These are phyloP conservation scores for Pristionchus arcanus DNA, from an alignment of 2,888 invertebrate species.

Conservation along the genomic window DNA sequence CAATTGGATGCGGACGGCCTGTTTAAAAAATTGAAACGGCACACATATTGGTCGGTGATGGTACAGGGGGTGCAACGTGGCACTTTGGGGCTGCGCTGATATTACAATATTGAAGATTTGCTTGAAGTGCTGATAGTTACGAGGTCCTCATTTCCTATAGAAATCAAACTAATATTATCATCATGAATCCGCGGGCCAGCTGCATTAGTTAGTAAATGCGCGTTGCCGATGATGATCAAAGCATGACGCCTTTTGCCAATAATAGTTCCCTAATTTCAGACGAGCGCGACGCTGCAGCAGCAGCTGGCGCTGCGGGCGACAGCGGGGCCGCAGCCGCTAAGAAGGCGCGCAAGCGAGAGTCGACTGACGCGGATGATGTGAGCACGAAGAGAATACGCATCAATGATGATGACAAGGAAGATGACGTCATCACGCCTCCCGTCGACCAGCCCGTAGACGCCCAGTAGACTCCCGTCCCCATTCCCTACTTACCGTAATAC, in stretches of 20 bases:
- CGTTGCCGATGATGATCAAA: background rate
- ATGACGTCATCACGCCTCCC: background rate
- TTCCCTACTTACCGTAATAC: constrained; percentile 21
- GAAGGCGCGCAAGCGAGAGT: constrained; percentile 33
- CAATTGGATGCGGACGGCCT: background rate
- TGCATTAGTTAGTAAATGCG: background rate
- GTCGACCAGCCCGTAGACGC: background rate
- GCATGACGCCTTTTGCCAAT: background rate
- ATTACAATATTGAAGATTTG: background rate
- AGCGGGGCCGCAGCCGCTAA: background rate
- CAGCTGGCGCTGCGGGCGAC: background rate
- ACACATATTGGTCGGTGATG: background rate
- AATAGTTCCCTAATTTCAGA: background rate
- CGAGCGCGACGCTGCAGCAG: background rate
- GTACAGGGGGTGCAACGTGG: background rate
- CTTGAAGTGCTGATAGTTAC: too few relatives aligned
- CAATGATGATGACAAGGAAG: background rate
- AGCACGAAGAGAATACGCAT: constrained; percentile 29
- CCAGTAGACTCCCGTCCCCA: background rate
- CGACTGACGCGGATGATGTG: background rate
- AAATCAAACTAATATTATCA: background rate
- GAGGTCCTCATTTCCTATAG: too few relatives aligned
- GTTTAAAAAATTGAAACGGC: background rate
- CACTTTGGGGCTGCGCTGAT: background rate
- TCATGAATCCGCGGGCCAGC: background rate